Conservation (phyloP, 1,140 invertebrate species). For the Andricus grossulariae region DNA sequence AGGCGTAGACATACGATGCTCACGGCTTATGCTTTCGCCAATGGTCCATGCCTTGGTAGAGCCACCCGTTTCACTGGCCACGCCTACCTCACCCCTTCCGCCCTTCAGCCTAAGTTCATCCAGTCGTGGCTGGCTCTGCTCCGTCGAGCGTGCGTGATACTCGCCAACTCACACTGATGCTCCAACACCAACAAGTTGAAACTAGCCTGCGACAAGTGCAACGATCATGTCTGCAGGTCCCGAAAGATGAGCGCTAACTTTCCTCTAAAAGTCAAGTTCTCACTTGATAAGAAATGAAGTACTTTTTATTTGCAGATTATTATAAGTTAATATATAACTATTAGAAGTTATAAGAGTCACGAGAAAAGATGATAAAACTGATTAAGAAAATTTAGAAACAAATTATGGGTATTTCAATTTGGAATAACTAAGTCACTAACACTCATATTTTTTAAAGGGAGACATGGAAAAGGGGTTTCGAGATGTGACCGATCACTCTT, state of each 20-base stretch:
- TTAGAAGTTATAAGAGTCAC: too few relatives aligned
- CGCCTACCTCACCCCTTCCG: constrained; percentile 56
- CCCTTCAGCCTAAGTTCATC: constrained; percentile 41
- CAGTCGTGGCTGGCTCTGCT: constrained; percentile 46
- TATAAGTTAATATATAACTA: too few relatives aligned
- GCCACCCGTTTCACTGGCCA: constrained; percentile 69
- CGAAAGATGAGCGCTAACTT: constrained; percentile 15
- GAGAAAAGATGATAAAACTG: too few relatives aligned
- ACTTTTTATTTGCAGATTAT: too few relatives aligned
- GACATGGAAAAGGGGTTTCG: too few relatives aligned
- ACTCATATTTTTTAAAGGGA: too few relatives aligned
- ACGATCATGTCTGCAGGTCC: constrained; percentile 9
- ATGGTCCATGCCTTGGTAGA: constrained; percentile 69
- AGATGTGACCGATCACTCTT: too few relatives aligned
- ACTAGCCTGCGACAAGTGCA: constrained; percentile 18
- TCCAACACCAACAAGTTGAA: not conserved
- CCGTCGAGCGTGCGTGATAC: constrained; percentile 60
- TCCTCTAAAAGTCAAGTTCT: not conserved
- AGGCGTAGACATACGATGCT: constrained; percentile 63
- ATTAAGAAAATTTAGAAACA: too few relatives aligned
- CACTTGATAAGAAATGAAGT: too few relatives aligned
- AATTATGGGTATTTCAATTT: too few relatives aligned
- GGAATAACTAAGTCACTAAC: too few relatives aligned
- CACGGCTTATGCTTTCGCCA: constrained; percentile 68
- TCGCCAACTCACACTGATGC: constrained; percentile 29